Base-by-base conservation (phyloP, 2,113 vertebrate genomes). In the Sander vitreus region DNA sequence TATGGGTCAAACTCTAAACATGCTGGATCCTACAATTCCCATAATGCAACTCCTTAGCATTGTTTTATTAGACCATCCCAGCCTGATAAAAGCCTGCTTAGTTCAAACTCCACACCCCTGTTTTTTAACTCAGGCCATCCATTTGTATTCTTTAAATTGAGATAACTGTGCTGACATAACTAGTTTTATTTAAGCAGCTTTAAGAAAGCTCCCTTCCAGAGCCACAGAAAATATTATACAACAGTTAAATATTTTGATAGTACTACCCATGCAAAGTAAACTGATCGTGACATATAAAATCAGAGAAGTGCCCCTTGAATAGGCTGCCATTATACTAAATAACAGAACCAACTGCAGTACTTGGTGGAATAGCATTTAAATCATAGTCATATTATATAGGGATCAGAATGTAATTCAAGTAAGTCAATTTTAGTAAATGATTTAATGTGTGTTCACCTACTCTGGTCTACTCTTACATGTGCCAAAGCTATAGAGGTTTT, bases 371-470 rank as follows among this genome's bases (percentile, higher is more conserved):
- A 7, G 6, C n/a, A 23, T 55, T 57, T 13, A 18, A 23, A 71
- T 30, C 2, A 10, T 15, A 9, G 18, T 57, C 5, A 45, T 70
- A 30, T 78, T 63, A 13, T 23, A 30, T 9, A 10, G 27, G 5
- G 45, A 33, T 66, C 13, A 54, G 21, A 50, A 47, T 54, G 25
- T 39, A 66, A 10, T 23, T 65, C 16, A 43, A 10, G 10, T 43
- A 43, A 51, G 19, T 59, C 7, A n/a, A 15, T 53, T 72, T 72
- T 81, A 30, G 39, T 76, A n/a, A 68, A 48, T 45, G 25, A 33
- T 30, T 45, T 23, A 0, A 54, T 67, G 25, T 71, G 47, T 48
- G 18, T 58, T 71, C 13, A 33, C n/a, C 27, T 11, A 18, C 27
- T 67, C 14, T 50, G 23, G 21, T 53, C 0, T 59, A 7, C 73